Evolutionary conservation across 1,140 invertebrate genomes (phyloP).

Genomic region (Pemphigus obesinymphae): DNA sequence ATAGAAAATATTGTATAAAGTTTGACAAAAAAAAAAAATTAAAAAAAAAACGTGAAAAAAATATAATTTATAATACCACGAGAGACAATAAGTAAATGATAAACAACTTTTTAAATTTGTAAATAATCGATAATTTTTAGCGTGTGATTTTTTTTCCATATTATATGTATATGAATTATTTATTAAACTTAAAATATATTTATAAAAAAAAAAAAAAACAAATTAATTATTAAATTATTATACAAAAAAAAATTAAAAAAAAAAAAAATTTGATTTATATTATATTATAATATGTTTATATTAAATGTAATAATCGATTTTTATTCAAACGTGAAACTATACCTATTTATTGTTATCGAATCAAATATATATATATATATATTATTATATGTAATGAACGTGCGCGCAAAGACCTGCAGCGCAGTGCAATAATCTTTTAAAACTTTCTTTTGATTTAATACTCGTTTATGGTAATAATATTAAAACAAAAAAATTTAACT

Average conservation of each 20-base stretch:
- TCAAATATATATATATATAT: slow-evolving; percentile 15
- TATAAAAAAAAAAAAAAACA: neutral
- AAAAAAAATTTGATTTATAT: neutral
- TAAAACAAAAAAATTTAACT: too few species aligned
- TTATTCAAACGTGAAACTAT: neutral
- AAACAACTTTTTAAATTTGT: slow-evolving; percentile 15
- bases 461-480: too few species aligned
- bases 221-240: neutral
- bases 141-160: slow-evolving; percentile 4
- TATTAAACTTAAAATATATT: neutral
- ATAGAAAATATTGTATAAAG: neutral
- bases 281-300: neutral
- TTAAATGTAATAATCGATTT: neutral
- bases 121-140: neutral
- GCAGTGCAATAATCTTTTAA: too few species aligned
- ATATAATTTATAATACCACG: slow-evolving; percentile 14
- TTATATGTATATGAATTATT: neutral
- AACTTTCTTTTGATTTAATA: too few species aligned
- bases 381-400: too few species aligned
- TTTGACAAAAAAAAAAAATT: neutral
- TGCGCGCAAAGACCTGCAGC: too few species aligned
- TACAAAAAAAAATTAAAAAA: neutral
- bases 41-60: neutral
- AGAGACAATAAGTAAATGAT: slow-evolving; percentile 34
- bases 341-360: neutral